Evolutionary conservation across 2,797 vertebrate species (phyloP).

Genomic region (Perodicticus potto): DNA sequence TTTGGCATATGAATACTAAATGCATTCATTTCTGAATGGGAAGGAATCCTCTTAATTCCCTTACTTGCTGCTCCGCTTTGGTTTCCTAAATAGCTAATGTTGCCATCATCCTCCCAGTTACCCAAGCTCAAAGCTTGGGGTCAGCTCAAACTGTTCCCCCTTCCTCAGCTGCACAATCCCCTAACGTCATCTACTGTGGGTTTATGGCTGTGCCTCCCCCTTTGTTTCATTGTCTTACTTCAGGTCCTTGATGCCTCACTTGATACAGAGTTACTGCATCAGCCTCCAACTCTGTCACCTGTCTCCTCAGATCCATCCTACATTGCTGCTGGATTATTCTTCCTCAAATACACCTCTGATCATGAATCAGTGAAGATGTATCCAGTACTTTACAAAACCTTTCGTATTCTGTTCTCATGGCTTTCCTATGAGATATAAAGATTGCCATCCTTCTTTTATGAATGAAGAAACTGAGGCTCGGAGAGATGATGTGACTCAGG

Average conservation of each 20-base stretch:
- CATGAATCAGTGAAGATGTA: neutral
- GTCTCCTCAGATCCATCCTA: neutral
- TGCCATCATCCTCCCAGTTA: neutral
- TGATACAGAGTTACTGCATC: neutral
- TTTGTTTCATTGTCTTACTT: neutral
- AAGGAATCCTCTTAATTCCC: neutral
- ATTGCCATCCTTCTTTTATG: constrained; percentile 12
- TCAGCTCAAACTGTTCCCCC: neutral
- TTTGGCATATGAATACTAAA: neutral
- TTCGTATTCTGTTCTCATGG: neutral
- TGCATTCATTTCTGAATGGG: neutral
- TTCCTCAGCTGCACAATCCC: neutral
- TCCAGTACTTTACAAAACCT: neutral
- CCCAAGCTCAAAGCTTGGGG: neutral
- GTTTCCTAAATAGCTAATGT: neutral
- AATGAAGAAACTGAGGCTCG: neutral
- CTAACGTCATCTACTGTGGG: neutral
- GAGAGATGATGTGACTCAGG: neutral
- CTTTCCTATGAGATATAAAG: neutral
- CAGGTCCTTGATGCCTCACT: neutral
- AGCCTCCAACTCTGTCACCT: neutral
- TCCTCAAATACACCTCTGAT: neutral
- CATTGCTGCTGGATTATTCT: neutral
- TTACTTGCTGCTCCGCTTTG: neutral
- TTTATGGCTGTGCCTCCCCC: neutral